phyloP scores from a whole-genome alignment of 2,888 invertebrate species.

The Tineola bisselliella region DNA sequence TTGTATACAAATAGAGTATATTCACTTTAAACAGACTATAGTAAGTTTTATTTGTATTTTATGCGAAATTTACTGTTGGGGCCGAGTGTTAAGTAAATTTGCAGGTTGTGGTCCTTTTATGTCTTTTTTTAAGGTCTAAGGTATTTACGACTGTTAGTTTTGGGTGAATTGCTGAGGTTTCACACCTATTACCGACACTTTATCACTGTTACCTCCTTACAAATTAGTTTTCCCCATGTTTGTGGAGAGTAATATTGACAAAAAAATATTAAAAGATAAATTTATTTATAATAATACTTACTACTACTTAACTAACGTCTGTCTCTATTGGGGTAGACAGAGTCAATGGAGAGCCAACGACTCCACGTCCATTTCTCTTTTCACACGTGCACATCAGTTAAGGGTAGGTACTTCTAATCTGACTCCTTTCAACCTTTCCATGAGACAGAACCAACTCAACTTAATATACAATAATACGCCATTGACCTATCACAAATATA shows the following conservation, averaged over 20 bases:
- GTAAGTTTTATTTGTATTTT: slow-evolving; percentile 13
- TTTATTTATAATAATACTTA: too few species aligned
- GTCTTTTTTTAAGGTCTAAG: slow-evolving; percentile 12
- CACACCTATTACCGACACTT: neutral
- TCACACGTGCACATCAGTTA: too few species aligned
- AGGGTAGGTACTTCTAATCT: too few species aligned
- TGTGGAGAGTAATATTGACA: neutral
- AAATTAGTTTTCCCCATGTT: neutral
- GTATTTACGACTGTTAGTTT: slow-evolving; percentile 14
- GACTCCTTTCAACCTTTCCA: too few species aligned
- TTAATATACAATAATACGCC: too few species aligned
- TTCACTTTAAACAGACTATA: neutral
- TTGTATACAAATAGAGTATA: neutral
- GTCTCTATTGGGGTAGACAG: too few species aligned
- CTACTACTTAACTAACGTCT: too few species aligned
- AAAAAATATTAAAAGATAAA: too few species aligned
- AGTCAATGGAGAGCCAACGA: too few species aligned
- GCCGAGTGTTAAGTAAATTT: slow-evolving; percentile 14
- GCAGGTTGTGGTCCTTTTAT: slow-evolving; percentile 14
- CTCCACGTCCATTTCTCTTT: too few species aligned
- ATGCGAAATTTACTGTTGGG: slow-evolving; percentile 12
- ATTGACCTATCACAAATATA: too few species aligned
- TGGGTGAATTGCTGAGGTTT: slow-evolving; percentile 12
- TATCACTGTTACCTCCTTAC: neutral
- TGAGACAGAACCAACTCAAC: too few species aligned